phyloP scores from a whole-genome alignment of 1,140 invertebrate species.

The Cotesia glomerata region DNA sequence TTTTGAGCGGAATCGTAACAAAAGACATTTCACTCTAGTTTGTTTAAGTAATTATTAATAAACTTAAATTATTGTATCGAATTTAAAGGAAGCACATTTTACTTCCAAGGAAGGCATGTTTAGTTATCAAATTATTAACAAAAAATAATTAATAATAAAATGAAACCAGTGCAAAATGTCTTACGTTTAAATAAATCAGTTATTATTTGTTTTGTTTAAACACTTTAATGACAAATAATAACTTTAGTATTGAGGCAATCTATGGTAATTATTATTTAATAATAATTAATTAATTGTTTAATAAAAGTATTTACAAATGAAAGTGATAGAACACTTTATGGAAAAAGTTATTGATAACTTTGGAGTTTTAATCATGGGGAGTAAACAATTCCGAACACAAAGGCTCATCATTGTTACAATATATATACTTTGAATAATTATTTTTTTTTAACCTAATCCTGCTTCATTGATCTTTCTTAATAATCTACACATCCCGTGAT shows the following conservation, averaged over 20 bases:
- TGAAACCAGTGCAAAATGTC: neutral
- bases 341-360: conserved; percentile 37
- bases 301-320: conserved; percentile 52
- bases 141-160: neutral
- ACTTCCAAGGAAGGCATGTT: neutral
- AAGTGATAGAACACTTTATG: conserved; percentile 47
- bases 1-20: conserved; percentile 40
- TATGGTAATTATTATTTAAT: conserved; percentile 1
- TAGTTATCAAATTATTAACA: neutral
- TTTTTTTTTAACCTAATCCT: conserved; percentile 45
- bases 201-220: conserved; percentile 33
- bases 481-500: neutral
- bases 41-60: neutral
- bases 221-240: conserved; percentile 52
- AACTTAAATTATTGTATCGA: neutral
- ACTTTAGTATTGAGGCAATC: conserved; percentile 41
- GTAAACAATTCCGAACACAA: conserved; percentile 49
- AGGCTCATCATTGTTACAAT: conserved; percentile 45
- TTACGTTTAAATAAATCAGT: neutral
- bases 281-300: neutral
- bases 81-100: neutral
- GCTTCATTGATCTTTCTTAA: conserved; percentile 38
- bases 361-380: conserved; percentile 42
- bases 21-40: conserved; percentile 38
- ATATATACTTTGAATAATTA: conserved; percentile 26